Evolutionary conservation across 2,797 vertebrate genomes (phyloP).

Genomic region (Pipistrellus kuhlii): DNA sequence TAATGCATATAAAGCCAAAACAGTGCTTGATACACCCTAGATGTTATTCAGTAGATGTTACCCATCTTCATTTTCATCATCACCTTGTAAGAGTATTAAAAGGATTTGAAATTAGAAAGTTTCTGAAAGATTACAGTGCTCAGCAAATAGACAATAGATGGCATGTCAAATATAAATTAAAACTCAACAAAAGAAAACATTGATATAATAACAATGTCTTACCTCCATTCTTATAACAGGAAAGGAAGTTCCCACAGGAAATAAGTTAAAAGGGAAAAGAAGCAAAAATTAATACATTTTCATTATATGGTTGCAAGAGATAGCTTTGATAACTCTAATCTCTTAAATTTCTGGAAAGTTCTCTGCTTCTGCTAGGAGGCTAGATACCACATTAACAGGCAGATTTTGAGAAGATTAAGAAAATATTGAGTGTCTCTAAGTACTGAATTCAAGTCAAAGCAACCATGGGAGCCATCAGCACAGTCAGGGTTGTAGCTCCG

Average conservation of each 20-base stretch:
- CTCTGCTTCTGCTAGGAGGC: neutral
- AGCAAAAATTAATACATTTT: conserved; percentile 59
- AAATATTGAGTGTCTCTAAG: neutral
- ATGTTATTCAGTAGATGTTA: neutral
- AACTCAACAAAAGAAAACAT: neutral
- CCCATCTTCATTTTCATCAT: neutral
- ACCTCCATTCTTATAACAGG: conserved; percentile 96
- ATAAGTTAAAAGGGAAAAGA: conserved; percentile 83
- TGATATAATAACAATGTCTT: conserved; percentile 84
- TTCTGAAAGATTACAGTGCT: conserved; percentile 19
- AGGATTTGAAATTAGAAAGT: conserved; percentile 35
- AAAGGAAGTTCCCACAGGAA: conserved; percentile 85
- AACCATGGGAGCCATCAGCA: neutral
- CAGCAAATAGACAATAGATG: neutral
- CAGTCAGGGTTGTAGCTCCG: neutral
- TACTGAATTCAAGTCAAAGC: neutral
- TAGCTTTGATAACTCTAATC: neutral
- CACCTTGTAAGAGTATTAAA: conserved; percentile 30
- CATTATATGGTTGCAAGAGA: conserved; percentile 10
- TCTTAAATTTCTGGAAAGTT: conserved; percentile 21
- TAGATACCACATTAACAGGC: neutral
- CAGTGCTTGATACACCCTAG: neutral
- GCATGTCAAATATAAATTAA: neutral
- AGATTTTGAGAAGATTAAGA: neutral
- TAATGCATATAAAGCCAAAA: neutral